A percentile compares a stretch with the other conserved stretches of the same genome.
phyloP scores from a whole-genome alignment of 2,888 invertebrate genomes.

The Clitarchus hookeri region DNA sequence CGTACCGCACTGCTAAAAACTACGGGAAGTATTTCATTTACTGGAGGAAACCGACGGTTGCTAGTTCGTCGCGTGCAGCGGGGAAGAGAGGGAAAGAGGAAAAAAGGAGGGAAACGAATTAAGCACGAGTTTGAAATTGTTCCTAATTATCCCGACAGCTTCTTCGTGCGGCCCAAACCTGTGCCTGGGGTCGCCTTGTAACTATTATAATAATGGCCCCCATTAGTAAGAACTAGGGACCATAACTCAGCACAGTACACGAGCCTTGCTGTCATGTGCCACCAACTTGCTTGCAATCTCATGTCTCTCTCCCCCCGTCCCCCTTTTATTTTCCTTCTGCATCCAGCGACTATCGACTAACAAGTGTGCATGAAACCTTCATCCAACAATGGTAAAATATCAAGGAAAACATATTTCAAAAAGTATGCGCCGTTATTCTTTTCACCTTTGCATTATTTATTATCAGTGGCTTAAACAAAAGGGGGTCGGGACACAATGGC shows the following conservation, averaged over 20 bases:
- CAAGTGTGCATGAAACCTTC: neutral
- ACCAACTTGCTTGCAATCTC: neutral
- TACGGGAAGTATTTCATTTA: neutral
- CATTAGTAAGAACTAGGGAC: neutral
- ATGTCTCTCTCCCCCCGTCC: neutral
- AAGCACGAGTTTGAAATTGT: conserved; percentile 7
- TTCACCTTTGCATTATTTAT: no score
- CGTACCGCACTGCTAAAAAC: neutral
- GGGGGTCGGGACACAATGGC: no score
- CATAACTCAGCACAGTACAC: neutral
- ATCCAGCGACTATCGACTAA: neutral
- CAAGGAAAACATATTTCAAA: no score
- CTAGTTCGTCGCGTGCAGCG: neutral
- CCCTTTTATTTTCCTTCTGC: neutral
- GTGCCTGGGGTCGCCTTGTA: neutral
- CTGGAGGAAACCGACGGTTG: neutral
- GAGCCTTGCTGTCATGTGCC: neutral
- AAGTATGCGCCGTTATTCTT: no score
- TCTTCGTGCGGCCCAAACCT: neutral
- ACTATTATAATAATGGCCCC: conserved; percentile 6
- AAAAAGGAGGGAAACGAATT: conserved; percentile 1
- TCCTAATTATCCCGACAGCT: conserved; percentile 5
- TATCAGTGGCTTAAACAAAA: no score
- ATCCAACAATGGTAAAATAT: no score
- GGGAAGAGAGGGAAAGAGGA: neutral